Base-by-base conservation (phyloP, 1,140 invertebrate species). In the Drosophila lowei region DNA sequence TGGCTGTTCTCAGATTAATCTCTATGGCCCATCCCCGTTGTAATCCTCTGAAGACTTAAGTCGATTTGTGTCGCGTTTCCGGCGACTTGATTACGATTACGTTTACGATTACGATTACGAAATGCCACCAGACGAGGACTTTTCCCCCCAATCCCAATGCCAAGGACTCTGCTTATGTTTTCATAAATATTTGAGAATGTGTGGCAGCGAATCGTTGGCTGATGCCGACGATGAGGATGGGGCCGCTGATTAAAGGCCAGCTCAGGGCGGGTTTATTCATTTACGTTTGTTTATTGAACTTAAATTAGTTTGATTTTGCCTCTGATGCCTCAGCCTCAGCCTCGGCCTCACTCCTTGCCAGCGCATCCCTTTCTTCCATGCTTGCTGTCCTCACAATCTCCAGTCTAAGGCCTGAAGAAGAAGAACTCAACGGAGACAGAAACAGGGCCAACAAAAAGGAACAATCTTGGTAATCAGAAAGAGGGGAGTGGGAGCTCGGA, bases 291-390 rank as follows among this genome's bases (percentile, higher is more conserved):
- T 88, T 88, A 89, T 88, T 83, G 83, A 88, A 88, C 83, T 88
- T 88, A 70, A 88, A 88, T 88, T 89, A 89, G 84, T 89, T 88
- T 88, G 85, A 89, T 88, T 86, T 89, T 54, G 57, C 52, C 77
- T 46, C 55, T 38, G 53, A 38, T 5, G 23, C 5, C 23, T 23
- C 23, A 6, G 23, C 23, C 0, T 25, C 23, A 25, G 23, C 23
- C 0, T 25, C 23, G 5, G 23, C 23, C 23, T 38, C 34, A 49
- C 34, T 41, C 43, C 15, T 28, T 4, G 25, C 15, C 41, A 16
- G 28, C n/a, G 3, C 34, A 38, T 38, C 34, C 34, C 3, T 11
- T 11, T 13, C 34, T 34, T 3, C 34, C 9, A 38, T 3, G 18
- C 7, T 5, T n/a, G 16, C 16, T 7, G 11, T 38, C 30, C 30